phyloP scores from a whole-genome alignment of 2,797 vertebrate genomes.

The Borostomias antarcticus region DNA sequence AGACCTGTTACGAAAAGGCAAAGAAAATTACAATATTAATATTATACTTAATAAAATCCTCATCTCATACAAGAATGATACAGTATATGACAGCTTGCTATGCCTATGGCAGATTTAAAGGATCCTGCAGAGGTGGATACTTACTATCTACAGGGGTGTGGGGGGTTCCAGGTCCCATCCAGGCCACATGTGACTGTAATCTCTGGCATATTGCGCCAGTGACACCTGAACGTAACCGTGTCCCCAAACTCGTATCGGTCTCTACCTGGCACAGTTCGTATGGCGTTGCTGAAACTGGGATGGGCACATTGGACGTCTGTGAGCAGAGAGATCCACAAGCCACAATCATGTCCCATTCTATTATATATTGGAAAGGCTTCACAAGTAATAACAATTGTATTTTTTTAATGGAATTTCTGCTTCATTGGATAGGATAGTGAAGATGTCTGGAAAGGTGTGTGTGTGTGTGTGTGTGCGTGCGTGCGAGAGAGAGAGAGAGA shows the following conservation, averaged over 20 bases:
- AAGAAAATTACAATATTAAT: background rate
- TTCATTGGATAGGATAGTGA: too few species aligned
- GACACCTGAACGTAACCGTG: constrained; percentile 42
- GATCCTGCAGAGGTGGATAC: too few species aligned
- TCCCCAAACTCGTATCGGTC: constrained; percentile 20
- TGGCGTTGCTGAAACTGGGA: constrained; percentile 43
- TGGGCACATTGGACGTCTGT: constrained; percentile 57
- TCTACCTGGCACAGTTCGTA: constrained; percentile 15
- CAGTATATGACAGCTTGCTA: too few species aligned
- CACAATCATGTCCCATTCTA: background rate
- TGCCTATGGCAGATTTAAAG: too few species aligned
- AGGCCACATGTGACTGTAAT: constrained; percentile 30
- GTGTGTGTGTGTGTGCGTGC: too few species aligned
- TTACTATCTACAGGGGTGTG: too few species aligned
- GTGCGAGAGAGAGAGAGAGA: too few species aligned
- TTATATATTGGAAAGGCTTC: background rate
- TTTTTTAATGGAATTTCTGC: background rate
- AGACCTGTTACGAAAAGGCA: too few species aligned
- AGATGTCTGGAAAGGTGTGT: too few species aligned
- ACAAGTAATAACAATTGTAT: background rate
- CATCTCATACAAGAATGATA: too few species aligned
- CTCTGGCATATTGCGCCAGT: background rate
- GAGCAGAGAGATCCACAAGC: background rate
- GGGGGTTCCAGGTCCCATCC: constrained; percentile 62
- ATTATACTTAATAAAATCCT: background rate